These are phyloP conservation scores for Cheilosia urbana DNA, from an alignment of 2,888 invertebrate species.

Conservation along the genomic window DNA sequence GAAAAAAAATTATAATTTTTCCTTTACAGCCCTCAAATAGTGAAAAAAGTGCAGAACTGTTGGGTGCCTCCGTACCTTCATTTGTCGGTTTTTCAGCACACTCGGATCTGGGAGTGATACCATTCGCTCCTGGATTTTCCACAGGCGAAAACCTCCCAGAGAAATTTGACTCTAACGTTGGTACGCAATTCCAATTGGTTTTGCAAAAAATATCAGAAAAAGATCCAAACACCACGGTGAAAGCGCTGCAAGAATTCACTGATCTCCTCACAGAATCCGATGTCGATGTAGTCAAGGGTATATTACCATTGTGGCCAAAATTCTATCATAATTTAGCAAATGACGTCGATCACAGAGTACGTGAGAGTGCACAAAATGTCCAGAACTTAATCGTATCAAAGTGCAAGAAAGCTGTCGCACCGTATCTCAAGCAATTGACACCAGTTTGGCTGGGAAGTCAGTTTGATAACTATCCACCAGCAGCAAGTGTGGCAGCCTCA, in stretches of 20 bases:
- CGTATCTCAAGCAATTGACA: constrained; percentile 90
- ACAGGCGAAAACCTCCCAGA: constrained; percentile 84
- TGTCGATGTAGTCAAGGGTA: constrained; percentile 87
- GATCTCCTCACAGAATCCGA: constrained; percentile 88
- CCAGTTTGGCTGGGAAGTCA: constrained; percentile 94
- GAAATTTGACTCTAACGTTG: constrained; percentile 87
- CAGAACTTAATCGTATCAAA: constrained; percentile 88
- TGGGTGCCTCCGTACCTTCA: constrained; percentile 86
- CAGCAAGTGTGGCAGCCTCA: constrained; percentile 88
- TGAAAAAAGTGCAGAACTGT: constrained; percentile 93
- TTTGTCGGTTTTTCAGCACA: constrained; percentile 88
- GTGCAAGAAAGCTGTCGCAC: constrained; percentile 91
- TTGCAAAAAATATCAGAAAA: constrained; percentile 95
- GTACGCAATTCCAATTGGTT: constrained; percentile 90
- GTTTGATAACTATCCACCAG: constrained; percentile 94
- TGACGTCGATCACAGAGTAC: constrained; percentile 92
- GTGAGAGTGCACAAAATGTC: constrained; percentile 91
- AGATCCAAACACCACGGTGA: constrained; percentile 94
- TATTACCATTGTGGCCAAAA: constrained; percentile 93
- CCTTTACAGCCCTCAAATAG: constrained; percentile 93
- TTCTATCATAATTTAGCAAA: constrained; percentile 90
- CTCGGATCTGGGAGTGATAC: constrained; percentile 86
- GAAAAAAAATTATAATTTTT: background rate
- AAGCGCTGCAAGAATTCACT: constrained; percentile 91
- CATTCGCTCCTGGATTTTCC: constrained; percentile 85